phyloP scores from a whole-genome alignment of 2,113 vertebrate species.

The Equus quagga region DNA sequence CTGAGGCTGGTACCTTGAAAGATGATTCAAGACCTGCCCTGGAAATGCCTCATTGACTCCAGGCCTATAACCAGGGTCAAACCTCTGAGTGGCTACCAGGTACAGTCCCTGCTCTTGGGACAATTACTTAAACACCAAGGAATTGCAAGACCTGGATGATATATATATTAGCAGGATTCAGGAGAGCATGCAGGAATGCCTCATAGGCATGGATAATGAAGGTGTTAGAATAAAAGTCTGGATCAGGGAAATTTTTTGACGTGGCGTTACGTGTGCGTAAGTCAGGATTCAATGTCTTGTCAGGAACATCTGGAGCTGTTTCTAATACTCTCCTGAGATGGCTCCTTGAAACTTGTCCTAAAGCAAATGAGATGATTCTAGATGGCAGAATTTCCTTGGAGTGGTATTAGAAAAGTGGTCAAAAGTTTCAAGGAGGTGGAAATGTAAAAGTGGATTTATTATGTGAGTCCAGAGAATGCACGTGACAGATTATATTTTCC shows the following conservation, averaged over 20 bases:
- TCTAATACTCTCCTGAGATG: neutral
- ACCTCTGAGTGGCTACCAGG: neutral
- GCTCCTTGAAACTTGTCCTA: neutral
- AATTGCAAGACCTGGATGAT: neutral
- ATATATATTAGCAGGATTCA: neutral
- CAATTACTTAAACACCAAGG: neutral
- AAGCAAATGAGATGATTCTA: neutral
- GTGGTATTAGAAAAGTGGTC: neutral
- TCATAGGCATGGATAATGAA: neutral
- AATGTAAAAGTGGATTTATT: neutral
- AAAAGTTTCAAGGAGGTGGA: neutral
- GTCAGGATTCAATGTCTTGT: neutral
- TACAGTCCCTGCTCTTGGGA: neutral
- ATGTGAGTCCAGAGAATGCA: neutral
- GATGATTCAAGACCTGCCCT: neutral
- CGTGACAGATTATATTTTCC: neutral
- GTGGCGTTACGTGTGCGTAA: neutral
- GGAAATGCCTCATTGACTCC: neutral
- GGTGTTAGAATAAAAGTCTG: neutral
- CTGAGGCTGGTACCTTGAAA: neutral
- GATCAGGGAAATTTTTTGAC: neutral
- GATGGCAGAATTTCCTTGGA: neutral
- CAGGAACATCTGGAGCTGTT: neutral
- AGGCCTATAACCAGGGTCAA: neutral
- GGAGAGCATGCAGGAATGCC: neutral